Evolutionary conservation across 1,140 invertebrate species (phyloP).

Genomic region (Diabrotica virgifera): DNA sequence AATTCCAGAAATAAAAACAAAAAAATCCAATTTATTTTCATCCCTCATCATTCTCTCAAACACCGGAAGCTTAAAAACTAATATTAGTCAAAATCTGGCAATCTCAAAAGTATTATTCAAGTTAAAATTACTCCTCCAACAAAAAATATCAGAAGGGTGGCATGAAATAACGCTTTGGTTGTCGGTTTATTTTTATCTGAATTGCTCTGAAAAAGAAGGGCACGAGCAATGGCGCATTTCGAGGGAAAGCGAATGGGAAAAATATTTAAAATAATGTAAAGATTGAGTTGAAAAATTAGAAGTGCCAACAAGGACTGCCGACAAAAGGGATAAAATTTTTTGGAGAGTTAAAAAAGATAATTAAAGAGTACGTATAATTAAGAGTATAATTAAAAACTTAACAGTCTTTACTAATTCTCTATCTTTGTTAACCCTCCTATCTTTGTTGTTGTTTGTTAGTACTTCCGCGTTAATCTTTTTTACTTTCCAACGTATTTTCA

Average conservation of each 20-base stretch:
- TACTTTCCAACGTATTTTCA: no score
- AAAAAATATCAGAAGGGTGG: conserved; percentile 30
- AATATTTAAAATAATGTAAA: conserved; percentile 33
- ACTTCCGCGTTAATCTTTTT: no score
- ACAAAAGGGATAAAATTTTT: not conserved
- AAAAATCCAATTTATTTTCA: conserved; percentile 1
- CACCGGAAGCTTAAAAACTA: conserved; percentile 20
- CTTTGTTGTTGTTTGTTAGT: no score
- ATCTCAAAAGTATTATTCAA: conserved; percentile 27
- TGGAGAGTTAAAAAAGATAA: no score
- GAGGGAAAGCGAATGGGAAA: conserved; percentile 15
- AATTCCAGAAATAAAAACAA: not conserved
- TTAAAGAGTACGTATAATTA: no score
- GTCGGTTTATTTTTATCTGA: conserved; percentile 32
- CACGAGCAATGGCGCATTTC: not conserved
- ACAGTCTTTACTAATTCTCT: no score
- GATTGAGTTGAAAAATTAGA: conserved; percentile 23
- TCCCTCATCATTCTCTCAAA: conserved; percentile 4
- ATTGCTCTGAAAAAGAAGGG: conserved; percentile 25
- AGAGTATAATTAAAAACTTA: no score
- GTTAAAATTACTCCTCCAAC: conserved; percentile 30
- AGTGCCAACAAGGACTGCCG: conserved; percentile 3
- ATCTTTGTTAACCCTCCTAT: no score
- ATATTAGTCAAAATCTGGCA: conserved; percentile 22
- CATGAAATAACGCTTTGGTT: conserved; percentile 30